Evolutionary conservation across 2,113 vertebrate genomes (phyloP), one percentile per base, ranked within the genome.

Genomic region (Ailuropoda melanoleuca): DNA sequence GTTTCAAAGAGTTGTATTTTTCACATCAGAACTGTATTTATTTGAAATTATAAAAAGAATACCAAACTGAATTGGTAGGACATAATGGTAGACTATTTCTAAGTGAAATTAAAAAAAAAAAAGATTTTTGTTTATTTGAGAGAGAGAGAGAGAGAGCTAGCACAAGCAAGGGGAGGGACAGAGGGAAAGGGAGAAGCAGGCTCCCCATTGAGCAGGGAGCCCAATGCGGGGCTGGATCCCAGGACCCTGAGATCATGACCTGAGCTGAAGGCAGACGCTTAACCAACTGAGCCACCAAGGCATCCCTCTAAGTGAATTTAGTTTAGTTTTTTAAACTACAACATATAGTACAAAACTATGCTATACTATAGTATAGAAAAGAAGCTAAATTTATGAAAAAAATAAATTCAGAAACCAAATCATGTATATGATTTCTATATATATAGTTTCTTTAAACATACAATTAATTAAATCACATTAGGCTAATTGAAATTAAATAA

Each of bases 1-100:
- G 31, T 93, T 93, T 92, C 66, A 82, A 66, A 46, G 88, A 39
- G 68, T 77, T 95, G 15, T 17, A 74, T 88, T 95, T 86, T 90
- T 96, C 56, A 70, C 19, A 70, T 60, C 26, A 64, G 70, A 83
- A 81, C 23, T 74, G 89, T 85, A 70, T 74, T 86, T 66, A 72
- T 48, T 92, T 94, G 53, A 29, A 84, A 68, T 75, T 60, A 77
- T 37, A 92, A 70, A 84, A 74, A 78, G 66, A 75, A 75, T 85
- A 37, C 18, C 56, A 94, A 80, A 85, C 12, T 72, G 17, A 75
- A 75, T 81, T 95, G 50, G 43, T 83, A 87, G 58, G 93, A 90
- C 90, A 26, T 72, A 95, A 90, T 66, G 29, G 14, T n/a, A 78
- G 18, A 21, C 58, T 95, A 48, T 88, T 70, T 94, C n/a, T 88